Conservation (phyloP, 2,113 vertebrate genomes). For the Tinamus guttatus region DNA sequence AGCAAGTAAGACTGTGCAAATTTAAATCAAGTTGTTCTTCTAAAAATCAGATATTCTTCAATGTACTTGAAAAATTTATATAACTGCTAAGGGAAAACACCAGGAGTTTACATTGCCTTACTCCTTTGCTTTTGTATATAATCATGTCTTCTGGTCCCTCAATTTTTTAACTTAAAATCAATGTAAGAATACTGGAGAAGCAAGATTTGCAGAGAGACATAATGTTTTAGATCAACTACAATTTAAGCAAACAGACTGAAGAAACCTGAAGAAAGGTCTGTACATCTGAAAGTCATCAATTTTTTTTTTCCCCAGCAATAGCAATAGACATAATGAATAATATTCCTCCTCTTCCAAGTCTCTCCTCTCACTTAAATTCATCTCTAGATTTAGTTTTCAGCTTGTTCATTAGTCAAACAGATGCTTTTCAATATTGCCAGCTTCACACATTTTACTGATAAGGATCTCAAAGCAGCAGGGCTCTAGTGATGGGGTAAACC, state of each 20-base stretch:
- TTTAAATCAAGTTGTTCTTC: not conserved
- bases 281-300: not conserved
- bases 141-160: not conserved
- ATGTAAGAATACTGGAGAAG: not conserved
- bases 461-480: not conserved
- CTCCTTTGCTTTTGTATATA: not conserved
- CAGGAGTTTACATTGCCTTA: not conserved
- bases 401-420: not conserved
- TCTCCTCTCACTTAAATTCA: not conserved
- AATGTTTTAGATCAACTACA: not conserved
- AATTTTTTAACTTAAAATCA: not conserved
- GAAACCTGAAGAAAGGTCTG: not conserved
- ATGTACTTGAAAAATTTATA: not conserved
- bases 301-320: not conserved
- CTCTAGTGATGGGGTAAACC: not conserved
- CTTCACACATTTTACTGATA: not conserved
- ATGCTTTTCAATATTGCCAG: not conserved
- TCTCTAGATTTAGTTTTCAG: slow-evolving; percentile 10
- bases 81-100: not conserved
- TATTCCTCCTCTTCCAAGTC: not conserved
- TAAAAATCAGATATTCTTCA: not conserved
- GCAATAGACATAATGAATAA: not conserved
- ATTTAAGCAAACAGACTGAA: not conserved
- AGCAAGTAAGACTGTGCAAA: not conserved
- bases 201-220: not conserved